These are phyloP conservation scores for Pteronura brasiliensis DNA, from an alignment of 2,113 vertebrate species.

Conservation along the genomic window DNA sequence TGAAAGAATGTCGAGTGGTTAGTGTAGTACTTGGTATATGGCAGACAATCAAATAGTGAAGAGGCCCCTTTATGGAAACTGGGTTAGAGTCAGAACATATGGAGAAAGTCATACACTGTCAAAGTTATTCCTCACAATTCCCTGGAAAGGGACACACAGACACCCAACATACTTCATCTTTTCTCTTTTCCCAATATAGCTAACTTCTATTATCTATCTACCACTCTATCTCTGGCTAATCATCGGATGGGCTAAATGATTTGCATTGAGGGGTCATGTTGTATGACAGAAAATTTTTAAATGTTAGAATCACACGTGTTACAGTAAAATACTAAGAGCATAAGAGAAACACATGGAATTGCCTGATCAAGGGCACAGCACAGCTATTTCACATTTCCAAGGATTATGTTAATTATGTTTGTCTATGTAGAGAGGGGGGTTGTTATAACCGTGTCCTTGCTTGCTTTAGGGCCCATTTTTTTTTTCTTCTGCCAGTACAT, in stretches of 20 bases:
- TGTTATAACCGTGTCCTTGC: background rate
- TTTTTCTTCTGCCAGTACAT: background rate
- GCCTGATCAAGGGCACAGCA: background rate
- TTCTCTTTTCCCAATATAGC: background rate
- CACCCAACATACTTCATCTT: background rate
- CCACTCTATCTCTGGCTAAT: background rate
- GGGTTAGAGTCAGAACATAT: background rate
- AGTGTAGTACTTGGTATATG: background rate
- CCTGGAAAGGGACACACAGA: background rate
- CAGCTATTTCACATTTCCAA: background rate
- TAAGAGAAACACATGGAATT: background rate
- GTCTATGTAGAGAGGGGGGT: background rate
- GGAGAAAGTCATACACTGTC: background rate
- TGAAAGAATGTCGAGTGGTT: background rate
- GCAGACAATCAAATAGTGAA: background rate
- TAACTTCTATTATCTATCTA: background rate
- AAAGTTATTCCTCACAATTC: background rate
- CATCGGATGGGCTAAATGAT: background rate
- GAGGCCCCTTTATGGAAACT: background rate
- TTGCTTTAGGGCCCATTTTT: background rate
- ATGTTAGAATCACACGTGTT: background rate
- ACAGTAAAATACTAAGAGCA: background rate
- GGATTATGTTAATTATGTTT: background rate
- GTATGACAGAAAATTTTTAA: background rate
- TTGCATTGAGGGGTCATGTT: background rate